A percentile compares a stretch with the other conserved stretches of the same genome.
Conservation (phyloP, 2,113 vertebrate genomes). For the Scopus umbretta region DNA sequence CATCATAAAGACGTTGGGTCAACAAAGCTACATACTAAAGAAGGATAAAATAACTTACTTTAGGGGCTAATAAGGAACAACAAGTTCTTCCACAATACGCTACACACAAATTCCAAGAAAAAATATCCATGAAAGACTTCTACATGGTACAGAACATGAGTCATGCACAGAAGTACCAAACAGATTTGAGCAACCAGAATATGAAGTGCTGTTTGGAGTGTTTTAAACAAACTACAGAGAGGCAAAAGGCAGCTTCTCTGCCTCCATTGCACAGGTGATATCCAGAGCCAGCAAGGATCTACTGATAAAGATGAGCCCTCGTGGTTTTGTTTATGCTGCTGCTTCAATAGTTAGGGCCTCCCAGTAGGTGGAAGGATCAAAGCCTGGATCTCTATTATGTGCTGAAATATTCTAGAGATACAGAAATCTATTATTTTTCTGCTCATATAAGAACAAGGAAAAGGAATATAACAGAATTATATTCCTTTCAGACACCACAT, state of each 20-base stretch:
- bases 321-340: neutral
- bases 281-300: neutral
- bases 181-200: neutral
- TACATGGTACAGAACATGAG: neutral
- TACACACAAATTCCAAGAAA: neutral
- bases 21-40: neutral
- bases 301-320: neutral
- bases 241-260: neutral
- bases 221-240: neutral
- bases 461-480: neutral
- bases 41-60: neutral
- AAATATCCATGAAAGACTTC: neutral
- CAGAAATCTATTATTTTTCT: neutral
- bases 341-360: neutral
- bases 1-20: neutral
- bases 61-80: neutral
- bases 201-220: neutral
- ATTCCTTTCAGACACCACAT: neutral
- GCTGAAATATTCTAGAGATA: neutral
- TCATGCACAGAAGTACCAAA: neutral
- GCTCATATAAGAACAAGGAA: neutral
- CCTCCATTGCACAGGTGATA: neutral
- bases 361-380: neutral
- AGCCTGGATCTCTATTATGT: neutral
- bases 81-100: neutral